Conservation (phyloP, 2,797 vertebrate species). For the Sparidentex hasta region DNA sequence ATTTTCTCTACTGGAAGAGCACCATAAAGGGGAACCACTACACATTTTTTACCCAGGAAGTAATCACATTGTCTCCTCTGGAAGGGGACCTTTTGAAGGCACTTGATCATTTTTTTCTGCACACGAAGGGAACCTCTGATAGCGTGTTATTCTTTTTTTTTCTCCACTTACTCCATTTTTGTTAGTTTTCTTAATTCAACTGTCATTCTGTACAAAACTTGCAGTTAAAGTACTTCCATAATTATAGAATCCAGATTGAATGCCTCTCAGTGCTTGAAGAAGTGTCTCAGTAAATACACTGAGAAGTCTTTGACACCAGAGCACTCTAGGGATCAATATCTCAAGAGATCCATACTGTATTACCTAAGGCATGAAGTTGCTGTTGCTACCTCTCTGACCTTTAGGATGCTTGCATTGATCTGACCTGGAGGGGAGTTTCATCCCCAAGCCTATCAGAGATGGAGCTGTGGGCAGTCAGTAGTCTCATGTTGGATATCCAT, state of each 20-base stretch:
- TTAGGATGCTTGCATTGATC: constrained; percentile 59
- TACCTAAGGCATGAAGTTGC: constrained; percentile 29
- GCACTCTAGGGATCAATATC: constrained; percentile 42
- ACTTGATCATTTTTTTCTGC: no score
- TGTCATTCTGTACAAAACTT: not conserved
- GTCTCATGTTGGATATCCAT: not conserved
- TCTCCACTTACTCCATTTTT: no score
- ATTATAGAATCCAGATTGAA: not conserved
- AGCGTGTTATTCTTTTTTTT: no score
- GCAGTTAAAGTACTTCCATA: constrained; percentile 7
- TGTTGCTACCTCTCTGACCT: constrained; percentile 51
- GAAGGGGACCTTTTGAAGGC: no score
- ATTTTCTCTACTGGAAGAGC: no score
- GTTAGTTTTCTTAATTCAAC: not conserved
- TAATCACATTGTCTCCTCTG: no score
- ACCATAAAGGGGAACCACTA: no score
- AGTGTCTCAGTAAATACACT: not conserved
- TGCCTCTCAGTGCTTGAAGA: not conserved
- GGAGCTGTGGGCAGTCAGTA: constrained; percentile 15
- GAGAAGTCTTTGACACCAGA: constrained; percentile 6
- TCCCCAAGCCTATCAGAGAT: constrained; percentile 1
- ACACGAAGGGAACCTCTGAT: no score
- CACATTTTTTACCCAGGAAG: no score
- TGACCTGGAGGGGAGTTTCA: constrained; percentile 41
- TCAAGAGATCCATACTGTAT: constrained; percentile 39